phyloP scores from a whole-genome alignment of 2,888 invertebrate species.

The Hecatera dysodea region DNA sequence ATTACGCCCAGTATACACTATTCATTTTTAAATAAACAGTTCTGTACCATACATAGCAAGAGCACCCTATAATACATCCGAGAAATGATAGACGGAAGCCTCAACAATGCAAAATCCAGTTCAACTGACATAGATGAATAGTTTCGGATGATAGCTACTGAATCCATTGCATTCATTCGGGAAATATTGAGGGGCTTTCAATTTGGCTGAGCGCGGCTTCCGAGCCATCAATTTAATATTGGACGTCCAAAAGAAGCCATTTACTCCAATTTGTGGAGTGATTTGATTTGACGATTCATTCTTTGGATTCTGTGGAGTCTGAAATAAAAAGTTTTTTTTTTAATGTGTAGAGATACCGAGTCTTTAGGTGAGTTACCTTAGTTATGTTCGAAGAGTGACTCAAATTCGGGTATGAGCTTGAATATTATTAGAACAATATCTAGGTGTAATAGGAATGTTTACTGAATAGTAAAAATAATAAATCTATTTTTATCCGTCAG shows the following conservation, averaged over 20 bases:
- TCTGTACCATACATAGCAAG: background rate
- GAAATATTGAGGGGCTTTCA: constrained; percentile 40
- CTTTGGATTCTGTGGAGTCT: constrained; percentile 8
- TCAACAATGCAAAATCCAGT: constrained; percentile 31
- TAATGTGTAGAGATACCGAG: background rate
- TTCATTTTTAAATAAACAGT: background rate
- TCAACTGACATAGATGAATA: constrained; percentile 46
- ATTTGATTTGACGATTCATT: constrained; percentile 50
- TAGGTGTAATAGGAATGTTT: no score
- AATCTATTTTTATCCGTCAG: no score
- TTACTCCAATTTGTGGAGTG: constrained; percentile 53
- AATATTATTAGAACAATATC: no score
- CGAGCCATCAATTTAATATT: constrained; percentile 53
- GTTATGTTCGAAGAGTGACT: background rate
- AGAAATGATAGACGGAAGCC: constrained; percentile 9
- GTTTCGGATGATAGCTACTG: constrained; percentile 30
- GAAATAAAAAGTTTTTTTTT: no score
- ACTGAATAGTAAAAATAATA: no score
- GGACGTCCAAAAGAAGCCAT: constrained; percentile 56
- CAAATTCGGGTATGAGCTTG: background rate
- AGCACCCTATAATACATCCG: background rate
- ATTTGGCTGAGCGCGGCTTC: constrained; percentile 24
- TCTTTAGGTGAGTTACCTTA: background rate
- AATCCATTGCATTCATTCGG: constrained; percentile 38
- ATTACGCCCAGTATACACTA: background rate